Base-by-base conservation (phyloP, 2,888 invertebrate genomes). In the Brenthis daphne region DNA sequence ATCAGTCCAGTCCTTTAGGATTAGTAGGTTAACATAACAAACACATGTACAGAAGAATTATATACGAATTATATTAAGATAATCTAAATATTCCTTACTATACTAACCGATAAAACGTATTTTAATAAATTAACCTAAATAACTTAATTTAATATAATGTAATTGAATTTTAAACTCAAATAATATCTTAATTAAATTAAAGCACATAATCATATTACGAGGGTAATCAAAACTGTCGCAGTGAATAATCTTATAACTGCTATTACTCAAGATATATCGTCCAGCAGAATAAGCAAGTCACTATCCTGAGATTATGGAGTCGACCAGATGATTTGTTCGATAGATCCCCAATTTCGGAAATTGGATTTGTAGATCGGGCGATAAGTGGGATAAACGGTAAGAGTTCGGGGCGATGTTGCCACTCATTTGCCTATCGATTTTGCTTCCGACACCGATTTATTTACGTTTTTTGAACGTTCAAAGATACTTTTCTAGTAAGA, bases 341-440 rank as follows among this genome's bases (percentile, higher is more conserved):
- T 93, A 90, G 89, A 90, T 89, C 88, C 90, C 93, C 92, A 92
- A 92, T 93, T 92, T 89, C 86, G 92, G 92, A 93, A 92, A 93
- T 93, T 93, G 93, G 93, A 93, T 93, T 92, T 93, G 92, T 92
- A 92, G 93, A 93, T 93, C 88, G 88, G 79, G 83, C 87, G 92
- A 93, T 79, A 80, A 79, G 82, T 77, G 80, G 76, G 77, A 78
- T 78, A 72, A 72, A 77, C 79, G 75, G 76, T 71, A 72, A 74
- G 73, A 74, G 76, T 75, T 73, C 69, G 79, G 79, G 77, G 78
- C 82, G 83, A 76, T 82, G 87, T 89, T 91, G 90, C 91, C 91
- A 88, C 88, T 86, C 90, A 90, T 90, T 90, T 91, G 90, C 88
- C 83, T 89, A 90, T 90, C 90, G 91, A 90, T 89, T 89, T 85